These are phyloP conservation scores for Tautogolabrus adspersus DNA, from an alignment of 2,113 vertebrate genomes.

Conservation along the genomic window DNA sequence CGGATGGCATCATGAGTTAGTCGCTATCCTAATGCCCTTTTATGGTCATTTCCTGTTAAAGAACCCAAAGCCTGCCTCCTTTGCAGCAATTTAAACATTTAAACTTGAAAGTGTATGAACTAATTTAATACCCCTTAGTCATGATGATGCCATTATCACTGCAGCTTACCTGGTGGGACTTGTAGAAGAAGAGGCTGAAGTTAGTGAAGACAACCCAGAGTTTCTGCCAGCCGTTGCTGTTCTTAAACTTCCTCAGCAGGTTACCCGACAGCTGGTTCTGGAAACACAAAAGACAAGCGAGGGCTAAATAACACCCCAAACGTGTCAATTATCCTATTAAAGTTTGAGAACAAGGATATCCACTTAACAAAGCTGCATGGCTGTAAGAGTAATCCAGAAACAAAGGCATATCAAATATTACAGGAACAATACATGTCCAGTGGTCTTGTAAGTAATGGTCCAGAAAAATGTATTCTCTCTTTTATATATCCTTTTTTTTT, in stretches of 20 bases:
- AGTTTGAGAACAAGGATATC: neutral
- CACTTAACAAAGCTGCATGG: too few species aligned
- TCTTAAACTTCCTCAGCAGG: conserved; percentile 97
- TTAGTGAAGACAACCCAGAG: conserved; percentile 99
- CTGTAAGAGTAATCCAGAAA: too few species aligned
- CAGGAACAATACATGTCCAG: too few species aligned
- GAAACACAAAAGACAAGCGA: conserved; percentile 25
- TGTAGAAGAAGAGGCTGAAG: conserved; percentile 99
- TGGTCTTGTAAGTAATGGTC: too few species aligned
- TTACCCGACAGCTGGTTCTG: conserved; percentile 98
- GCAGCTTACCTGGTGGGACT: conserved; percentile 91
- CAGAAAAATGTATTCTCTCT: too few species aligned
- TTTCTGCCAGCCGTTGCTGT: conserved; percentile 99
- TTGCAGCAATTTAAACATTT: neutral
- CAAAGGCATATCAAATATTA: too few species aligned
- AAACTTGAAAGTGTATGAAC: neutral
- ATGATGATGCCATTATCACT: neutral
- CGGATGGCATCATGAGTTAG: too few species aligned
- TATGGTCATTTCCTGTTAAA: too few species aligned
- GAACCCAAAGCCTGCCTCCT: neutral
- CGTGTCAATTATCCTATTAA: neutral
- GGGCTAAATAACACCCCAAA: neutral
- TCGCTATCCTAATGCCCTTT: too few species aligned
- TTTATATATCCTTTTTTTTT: too few species aligned
- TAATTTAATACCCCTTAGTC: too few species aligned